Percentiles rank a stretch among this genome's conserved stretches.
phyloP scores from a whole-genome alignment of 2,888 invertebrate genomes.

The Zaprionus obscuricornis region DNA sequence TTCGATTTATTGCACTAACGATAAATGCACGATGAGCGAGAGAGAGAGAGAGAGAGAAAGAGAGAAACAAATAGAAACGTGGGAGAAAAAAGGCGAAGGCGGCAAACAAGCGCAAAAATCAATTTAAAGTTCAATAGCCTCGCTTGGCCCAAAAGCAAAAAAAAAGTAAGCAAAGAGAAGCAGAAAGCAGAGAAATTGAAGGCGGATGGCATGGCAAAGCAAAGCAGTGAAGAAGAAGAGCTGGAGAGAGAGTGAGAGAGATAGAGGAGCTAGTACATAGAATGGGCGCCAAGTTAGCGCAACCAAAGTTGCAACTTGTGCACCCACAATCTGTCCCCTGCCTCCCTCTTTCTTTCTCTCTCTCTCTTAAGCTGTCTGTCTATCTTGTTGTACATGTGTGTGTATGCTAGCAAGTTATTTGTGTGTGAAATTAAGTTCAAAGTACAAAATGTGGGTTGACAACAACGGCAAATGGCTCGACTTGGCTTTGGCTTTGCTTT shows the following conservation, averaged over 20 bases:
- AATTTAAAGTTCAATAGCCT: constrained; percentile 76
- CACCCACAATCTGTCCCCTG: constrained; percentile 29
- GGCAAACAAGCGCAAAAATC: constrained; percentile 68
- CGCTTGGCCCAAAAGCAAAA: constrained; percentile 53
- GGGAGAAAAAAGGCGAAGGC: too few relatives aligned
- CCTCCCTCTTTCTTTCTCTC: not conserved
- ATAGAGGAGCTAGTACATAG: constrained; percentile 21
- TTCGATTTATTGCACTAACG: constrained; percentile 69
- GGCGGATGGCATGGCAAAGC: too few relatives aligned
- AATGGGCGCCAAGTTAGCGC: constrained; percentile 12
- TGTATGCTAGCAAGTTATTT: constrained; percentile 44
- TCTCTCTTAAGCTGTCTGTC: constrained; percentile 14
- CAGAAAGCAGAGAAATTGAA: too few relatives aligned
- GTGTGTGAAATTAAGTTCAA: constrained; percentile 69
- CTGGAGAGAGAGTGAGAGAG: not conserved
- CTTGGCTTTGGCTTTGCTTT: not conserved
- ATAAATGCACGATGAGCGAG: constrained; percentile 25
- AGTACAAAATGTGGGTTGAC: constrained; percentile 71
- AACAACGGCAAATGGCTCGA: constrained; percentile 24
- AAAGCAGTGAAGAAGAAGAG: too few relatives aligned
- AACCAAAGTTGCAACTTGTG: constrained; percentile 60
- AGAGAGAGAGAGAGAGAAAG: not conserved
- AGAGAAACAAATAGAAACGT: too few relatives aligned
- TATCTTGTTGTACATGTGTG: constrained; percentile 19
- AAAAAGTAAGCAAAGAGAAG: constrained; percentile 26